Conservation (phyloP, 2,797 vertebrate species). For the Vireo griseus region DNA sequence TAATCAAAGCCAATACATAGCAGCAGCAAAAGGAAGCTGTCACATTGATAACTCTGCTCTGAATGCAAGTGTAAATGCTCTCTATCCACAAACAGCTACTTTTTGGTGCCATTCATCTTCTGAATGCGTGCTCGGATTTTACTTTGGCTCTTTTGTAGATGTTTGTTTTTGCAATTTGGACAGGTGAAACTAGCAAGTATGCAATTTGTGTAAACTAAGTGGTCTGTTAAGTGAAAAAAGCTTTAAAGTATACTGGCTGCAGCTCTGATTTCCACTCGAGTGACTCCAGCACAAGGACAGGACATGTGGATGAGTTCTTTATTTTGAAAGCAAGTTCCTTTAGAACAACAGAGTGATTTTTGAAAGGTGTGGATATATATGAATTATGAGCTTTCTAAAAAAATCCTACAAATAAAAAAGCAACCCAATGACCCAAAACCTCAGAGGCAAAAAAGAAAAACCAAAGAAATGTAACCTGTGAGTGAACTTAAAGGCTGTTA, state of each 20-base stretch:
- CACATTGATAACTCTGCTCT: constrained; percentile 42
- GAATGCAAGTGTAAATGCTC: constrained; percentile 48
- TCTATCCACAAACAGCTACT: constrained; percentile 30
- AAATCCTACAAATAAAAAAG: neutral
- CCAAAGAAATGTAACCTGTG: neutral
- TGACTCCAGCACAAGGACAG: neutral
- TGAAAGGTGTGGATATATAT: constrained; percentile 15
- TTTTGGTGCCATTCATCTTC: constrained; percentile 55
- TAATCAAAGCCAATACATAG: constrained; percentile 40
- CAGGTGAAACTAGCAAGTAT: constrained; percentile 54
- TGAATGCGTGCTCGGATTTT: constrained; percentile 10
- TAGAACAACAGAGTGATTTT: constrained; percentile 25
- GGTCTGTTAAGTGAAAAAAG: constrained; percentile 17
- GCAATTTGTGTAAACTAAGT: constrained; percentile 41
- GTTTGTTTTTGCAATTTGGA: constrained; percentile 64
- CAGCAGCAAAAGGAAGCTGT: constrained; percentile 65
- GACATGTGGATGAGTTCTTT: constrained; percentile 37
- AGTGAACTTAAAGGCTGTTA: constrained; percentile 23
- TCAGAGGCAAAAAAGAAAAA: neutral
- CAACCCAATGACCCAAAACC: constrained; percentile 1
- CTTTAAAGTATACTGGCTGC: constrained; percentile 9
- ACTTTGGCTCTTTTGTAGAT: constrained; percentile 43
- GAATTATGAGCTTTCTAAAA: constrained; percentile 49
- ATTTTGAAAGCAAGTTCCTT: constrained; percentile 38
- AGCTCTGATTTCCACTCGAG: constrained; percentile 9